Base-by-base conservation (phyloP, 2,113 vertebrate genomes). In the Gadus macrocephalus region DNA sequence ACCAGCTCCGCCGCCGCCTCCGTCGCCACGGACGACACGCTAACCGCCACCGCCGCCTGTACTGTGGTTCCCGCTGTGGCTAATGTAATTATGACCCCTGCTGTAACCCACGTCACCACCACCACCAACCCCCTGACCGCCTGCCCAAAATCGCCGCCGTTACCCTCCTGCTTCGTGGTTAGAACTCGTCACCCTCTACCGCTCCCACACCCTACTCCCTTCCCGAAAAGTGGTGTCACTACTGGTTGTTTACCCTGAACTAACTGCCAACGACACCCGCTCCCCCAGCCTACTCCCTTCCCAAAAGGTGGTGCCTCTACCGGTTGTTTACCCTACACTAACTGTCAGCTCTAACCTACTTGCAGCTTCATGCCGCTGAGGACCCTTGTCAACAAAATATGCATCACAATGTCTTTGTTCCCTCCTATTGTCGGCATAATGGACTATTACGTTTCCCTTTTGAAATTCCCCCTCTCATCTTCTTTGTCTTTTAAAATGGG, bases 41-140 rank as follows among this genome's bases (percentile, higher is more conserved):
- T 93, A 92, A 92, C 91, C 85, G 85, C 87, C 85, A 87, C 86
- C 82, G 71, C 75, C 80, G 89, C 87, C 83, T 75, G 83, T 80
- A 70, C 85, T 53, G 81, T 86, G 71, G 76, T 89, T 81, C 83
- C 90, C 86, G 86, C 91, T 89, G 84, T 88, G 78, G 92, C 93
- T 91, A 93, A 92, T 86, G 93, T 94, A 95, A 95, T 95, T 95
- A 95, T 93, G 42, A 49, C 11, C 42, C 42, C 42, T 49, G 42
- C 42, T 9, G 42, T 49, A 49, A 49, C 42, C 8, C 42, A 49
- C 42, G 6, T 88, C 87, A 83, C 88, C 78, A 81, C 72, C 82
- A 80, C 76, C 84, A 78, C 78, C 25, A 25, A 25, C 25, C 25
- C 6, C 31, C 4, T 7, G 31, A 35, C 31, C 31, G 31, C 31